Base-by-base conservation (phyloP, 2,113 vertebrate species). In the Ardeotis arabs region DNA sequence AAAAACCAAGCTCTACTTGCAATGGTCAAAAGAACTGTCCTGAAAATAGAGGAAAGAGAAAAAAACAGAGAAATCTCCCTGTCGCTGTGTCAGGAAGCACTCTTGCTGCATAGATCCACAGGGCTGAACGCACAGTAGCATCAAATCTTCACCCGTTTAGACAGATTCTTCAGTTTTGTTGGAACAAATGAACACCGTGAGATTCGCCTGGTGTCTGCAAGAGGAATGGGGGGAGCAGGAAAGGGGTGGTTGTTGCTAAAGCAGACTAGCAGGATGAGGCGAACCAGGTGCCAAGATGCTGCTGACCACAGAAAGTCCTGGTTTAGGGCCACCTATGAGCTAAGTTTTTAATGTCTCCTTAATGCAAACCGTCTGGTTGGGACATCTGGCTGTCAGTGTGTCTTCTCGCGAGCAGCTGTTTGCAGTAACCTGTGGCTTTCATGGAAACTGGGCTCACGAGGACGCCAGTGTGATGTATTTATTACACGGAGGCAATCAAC, bases 241-340 rank as follows among this genome's bases (percentile, higher is more conserved):
- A 94, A 64, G 77, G 81, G 66, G 84, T 44, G 52, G 94, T 4
- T 84, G 92, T 55, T 96, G 83, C 90, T 91, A 90, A 93, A 97
- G 59, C 83, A 96, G 94, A 95, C 19, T 31, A 77, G 94, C 78
- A 93, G 66, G 66, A 91, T 37, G 74, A 79, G 72, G 92, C 81
- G 72, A 97, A 79, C 82, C 89, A 92, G 89, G 93, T 96, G 96
- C 95, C 94, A 97, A 95, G 93, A 95, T 93, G 92, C 69, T 90
- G 95, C 93, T 96, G 95, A 96, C 84, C 81, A 41, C 22, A 84
- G 95, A 81, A 94, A 94, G 94, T 97, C 95, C 97, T 98, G 97
- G 97, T 96, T 95, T 89, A 91, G 89, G 93, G 97, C 97, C 97
- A 98, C 98, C 96, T 97, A 96, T 97, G 96, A 98, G 97, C 95